Evolutionary conservation across 2,797 vertebrate species (phyloP).

Genomic region (Anabas testudineus): DNA sequence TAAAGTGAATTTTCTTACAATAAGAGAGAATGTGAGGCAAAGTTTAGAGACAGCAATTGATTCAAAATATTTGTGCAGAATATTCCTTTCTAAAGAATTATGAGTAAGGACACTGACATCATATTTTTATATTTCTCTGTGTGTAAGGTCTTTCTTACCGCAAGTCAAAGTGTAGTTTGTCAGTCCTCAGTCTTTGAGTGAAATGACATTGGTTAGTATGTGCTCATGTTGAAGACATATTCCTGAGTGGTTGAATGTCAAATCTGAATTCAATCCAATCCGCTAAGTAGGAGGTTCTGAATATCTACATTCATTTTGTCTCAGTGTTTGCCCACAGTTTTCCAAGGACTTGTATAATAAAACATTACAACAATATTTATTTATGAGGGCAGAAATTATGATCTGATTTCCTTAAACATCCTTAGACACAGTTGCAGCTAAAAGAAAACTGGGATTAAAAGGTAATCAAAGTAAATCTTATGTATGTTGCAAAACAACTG

Average conservation of each 20-base stretch:
- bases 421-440: no score
- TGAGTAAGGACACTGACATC: constrained; percentile 17
- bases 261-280: neutral
- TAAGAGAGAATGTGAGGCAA: constrained; percentile 11
- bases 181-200: constrained; percentile 6
- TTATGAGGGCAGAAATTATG: no score
- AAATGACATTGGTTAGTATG: constrained; percentile 6
- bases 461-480: no score
- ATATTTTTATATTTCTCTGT: constrained; percentile 10
- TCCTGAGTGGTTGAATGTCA: constrained; percentile 2
- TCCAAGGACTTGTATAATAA: no score
- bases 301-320: no score
- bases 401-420: no score
- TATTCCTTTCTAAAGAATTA: constrained; percentile 20
- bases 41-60: constrained; percentile 3
- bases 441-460: no score
- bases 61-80: neutral
- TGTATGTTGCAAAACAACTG: no score
- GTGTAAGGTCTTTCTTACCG: constrained; percentile 19
- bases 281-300: no score
- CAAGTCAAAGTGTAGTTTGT: constrained; percentile 34
- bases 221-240: constrained; percentile 58
- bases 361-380: no score
- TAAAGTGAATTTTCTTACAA: neutral
- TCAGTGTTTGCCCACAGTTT: no score